phyloP scores from a whole-genome alignment of 2,888 invertebrate species.

The Phasia obesa region DNA sequence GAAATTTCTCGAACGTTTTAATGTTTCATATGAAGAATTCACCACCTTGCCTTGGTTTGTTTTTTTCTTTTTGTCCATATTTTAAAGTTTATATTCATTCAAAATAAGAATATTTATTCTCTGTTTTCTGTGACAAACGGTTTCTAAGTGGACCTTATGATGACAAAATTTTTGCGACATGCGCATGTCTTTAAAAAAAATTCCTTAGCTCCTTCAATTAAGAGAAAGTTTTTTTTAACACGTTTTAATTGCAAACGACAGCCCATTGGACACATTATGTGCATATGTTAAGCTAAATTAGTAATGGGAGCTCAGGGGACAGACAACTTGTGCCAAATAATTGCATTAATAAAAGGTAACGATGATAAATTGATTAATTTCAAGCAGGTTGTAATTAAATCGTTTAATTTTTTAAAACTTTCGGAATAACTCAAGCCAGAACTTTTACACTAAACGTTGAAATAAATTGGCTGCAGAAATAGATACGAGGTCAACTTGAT shows the following conservation, averaged over 20 bases:
- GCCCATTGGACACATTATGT: not conserved
- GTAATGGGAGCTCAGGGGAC: conserved; percentile 21
- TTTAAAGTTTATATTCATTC: not conserved
- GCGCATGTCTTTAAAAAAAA: conserved; percentile 20
- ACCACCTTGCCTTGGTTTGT: not conserved
- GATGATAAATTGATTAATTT: conserved; percentile 30
- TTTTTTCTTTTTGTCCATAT: too few species aligned
- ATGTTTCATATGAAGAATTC: not conserved
- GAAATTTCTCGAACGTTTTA: conserved; percentile 38
- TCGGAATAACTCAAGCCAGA: too few species aligned
- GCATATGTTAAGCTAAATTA: conserved; percentile 48
- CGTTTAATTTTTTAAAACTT: not conserved
- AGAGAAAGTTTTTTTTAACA: conserved; percentile 28
- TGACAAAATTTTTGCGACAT: conserved; percentile 18
- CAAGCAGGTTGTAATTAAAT: conserved; percentile 4
- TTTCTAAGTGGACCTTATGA: conserved; percentile 38
- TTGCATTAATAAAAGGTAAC: conserved; percentile 31
- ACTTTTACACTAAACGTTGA: too few species aligned
- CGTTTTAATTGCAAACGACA: conserved; percentile 2
- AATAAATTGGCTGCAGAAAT: too few species aligned
- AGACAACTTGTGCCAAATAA: conserved; percentile 42
- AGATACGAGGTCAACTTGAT: too few species aligned
- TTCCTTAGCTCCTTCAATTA: conserved; percentile 11
- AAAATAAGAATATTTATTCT: not conserved
- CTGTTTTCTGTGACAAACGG: not conserved